phyloP scores from a whole-genome alignment of 2,888 invertebrate species.

The Cyclophora punctaria region DNA sequence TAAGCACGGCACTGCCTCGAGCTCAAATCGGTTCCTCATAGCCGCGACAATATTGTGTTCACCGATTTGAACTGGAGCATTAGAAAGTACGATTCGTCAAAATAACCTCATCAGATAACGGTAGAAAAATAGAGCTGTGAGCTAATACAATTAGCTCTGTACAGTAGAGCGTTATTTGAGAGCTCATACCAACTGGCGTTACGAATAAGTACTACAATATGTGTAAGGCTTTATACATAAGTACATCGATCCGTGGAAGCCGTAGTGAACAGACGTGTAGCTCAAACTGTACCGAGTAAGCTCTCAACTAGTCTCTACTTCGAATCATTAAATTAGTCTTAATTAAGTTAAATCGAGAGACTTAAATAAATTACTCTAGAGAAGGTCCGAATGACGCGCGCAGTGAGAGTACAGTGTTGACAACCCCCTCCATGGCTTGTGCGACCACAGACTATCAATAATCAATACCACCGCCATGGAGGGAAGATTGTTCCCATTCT shows the following conservation, averaged over 20 bases:
- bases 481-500: conserved; percentile 3
- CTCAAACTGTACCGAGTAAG: conserved; percentile 7
- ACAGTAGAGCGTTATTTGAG: too few relatives aligned
- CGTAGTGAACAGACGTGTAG: not conserved
- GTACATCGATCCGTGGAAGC: too few relatives aligned
- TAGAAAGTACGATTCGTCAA: conserved; percentile 23
- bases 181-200: too few relatives aligned
- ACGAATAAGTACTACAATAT: conserved; percentile 19
- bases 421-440: not conserved
- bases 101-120: conserved; percentile 30
- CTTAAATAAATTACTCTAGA: conserved; percentile 33
- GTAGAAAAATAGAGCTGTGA: conserved; percentile 61
- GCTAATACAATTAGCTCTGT: conserved; percentile 37
- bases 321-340: conserved; percentile 29
- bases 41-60: too few relatives aligned
- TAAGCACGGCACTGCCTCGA: not conserved
- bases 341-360: conserved; percentile 38
- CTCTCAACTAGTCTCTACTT: conserved; percentile 5
- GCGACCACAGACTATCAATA: not conserved
- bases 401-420: conserved; percentile 4
- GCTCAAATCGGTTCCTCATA: conserved; percentile 1
- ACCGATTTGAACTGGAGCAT: conserved; percentile 6
- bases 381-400: conserved; percentile 20
- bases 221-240: too few relatives aligned
- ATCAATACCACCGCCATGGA: conserved; percentile 1